Base-by-base conservation (phyloP, 2,888 invertebrate species). In the Stratiomys singularior region DNA sequence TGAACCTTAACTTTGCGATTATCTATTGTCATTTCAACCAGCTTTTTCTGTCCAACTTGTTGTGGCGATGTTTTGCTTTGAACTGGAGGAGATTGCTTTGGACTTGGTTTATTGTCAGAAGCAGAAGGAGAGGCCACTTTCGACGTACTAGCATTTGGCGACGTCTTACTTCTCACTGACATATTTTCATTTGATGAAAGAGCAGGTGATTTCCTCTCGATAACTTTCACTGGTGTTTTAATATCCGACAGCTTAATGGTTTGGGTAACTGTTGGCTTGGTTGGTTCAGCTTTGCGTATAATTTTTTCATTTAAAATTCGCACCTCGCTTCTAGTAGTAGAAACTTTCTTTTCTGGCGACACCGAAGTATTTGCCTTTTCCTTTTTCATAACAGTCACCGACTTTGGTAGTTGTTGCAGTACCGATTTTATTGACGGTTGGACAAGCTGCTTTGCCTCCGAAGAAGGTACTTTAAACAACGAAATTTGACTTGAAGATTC, bases 1-100 rank as follows among this genome's bases (percentile, higher is more conserved):
- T 92, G 91, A 11, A 92, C 91, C 82, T 90, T 89, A 0, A 92
- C 90, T 52, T 90, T 87, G 82, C 90, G 91, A 82, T 90, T 89
- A 47, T 91, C 92, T 25, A 91, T 88, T 84, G 89, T 90, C 89
- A 89, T 90, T 83, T 87, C 85, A 1, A 80, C 79, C 18, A 81
- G 63, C 71, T 80, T 81, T 56, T 80, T 80, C 25, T 79, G 76
- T 0, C 46, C 58, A 9, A 30, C 13, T 13, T 30, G 30, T n/a
- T 44, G 67, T 30, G 72, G 30, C 4, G 15, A 7, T 21, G 3
- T 25, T 25, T 60, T 60, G 18, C n/a, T 13, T 58, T n/a, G 44
- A 2, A n/a, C 37, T 15, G 30, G 28, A 44, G 46, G 7, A 1
- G 46, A 60, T 47, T 76, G 15, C 60, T 47, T n/a, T 9, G 4